Evolutionary conservation across 1,140 invertebrate genomes (phyloP).

Genomic region (Rhynchophorus ferrugineus): DNA sequence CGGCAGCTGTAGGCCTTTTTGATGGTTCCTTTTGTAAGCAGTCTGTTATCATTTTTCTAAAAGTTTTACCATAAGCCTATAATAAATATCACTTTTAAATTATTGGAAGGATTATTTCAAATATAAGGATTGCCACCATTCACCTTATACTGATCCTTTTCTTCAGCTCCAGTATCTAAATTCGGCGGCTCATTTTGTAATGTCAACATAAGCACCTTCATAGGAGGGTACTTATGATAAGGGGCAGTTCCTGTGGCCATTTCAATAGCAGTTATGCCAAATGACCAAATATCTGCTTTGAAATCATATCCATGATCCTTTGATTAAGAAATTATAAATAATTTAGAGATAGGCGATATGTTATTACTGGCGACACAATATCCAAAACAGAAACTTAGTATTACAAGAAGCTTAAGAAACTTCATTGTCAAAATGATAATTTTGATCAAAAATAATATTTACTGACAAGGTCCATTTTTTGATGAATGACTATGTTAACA

Average conservation of each 20-base stretch:
- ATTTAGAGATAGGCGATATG: too few relatives aligned
- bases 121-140: background rate
- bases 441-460: too few relatives aligned
- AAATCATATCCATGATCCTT: slow-evolving; percentile 97
- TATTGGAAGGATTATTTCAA: background rate
- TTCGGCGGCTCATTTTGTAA: slow-evolving; percentile 97
- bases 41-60: slow-evolving; percentile 91
- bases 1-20: slow-evolving; percentile 93
- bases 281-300: slow-evolving; percentile 99
- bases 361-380: too few relatives aligned
- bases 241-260: slow-evolving; percentile 97
- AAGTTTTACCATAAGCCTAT: slow-evolving; percentile 87
- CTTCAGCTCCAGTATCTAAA: slow-evolving; percentile 89
- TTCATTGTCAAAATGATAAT: too few relatives aligned
- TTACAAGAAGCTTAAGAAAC: too few relatives aligned
- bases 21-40: slow-evolving; percentile 92
- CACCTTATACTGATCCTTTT: slow-evolving; percentile 93
- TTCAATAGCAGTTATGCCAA: slow-evolving; percentile 98
- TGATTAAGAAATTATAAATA: too few relatives aligned
- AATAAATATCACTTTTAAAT: slow-evolving; percentile 8
- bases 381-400: too few relatives aligned
- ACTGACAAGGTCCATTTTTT: too few relatives aligned
- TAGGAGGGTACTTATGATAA: slow-evolving; percentile 98
- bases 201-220: slow-evolving; percentile 98
- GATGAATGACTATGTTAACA: too few relatives aligned